Evolutionary conservation across 2,888 invertebrate species (phyloP).

Genomic region (Pyrrhia umbra): DNA sequence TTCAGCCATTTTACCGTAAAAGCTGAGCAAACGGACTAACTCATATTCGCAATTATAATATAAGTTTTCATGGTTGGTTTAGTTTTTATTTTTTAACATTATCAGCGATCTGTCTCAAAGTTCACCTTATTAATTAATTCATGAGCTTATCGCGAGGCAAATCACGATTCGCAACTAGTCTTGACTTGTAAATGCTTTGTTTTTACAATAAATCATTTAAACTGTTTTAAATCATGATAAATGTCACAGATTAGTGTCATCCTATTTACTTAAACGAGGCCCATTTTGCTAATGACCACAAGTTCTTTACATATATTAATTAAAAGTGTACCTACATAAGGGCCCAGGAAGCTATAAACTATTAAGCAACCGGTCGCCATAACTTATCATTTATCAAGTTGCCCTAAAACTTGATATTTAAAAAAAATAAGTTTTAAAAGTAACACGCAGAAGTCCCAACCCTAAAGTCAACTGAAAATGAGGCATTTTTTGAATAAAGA

Average conservation of each 20-base stretch:
- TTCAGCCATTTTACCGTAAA: too few relatives aligned
- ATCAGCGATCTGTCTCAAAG: background rate
- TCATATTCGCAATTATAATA: too few relatives aligned
- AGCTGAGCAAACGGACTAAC: too few relatives aligned
- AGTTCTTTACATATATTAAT: slow-evolving; percentile 4
- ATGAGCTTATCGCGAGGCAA: background rate
- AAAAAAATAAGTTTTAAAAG: too few relatives aligned
- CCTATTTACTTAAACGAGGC: slow-evolving; percentile 4
- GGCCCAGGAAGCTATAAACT: slow-evolving; percentile 34
- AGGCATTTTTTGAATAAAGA: too few relatives aligned
- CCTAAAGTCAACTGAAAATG: too few relatives aligned
- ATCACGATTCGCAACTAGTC: background rate
- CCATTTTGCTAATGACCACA: background rate
- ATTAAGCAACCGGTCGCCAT: slow-evolving; percentile 31
- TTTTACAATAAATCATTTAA: background rate
- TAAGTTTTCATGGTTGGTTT: too few relatives aligned
- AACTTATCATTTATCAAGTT: slow-evolving; percentile 3
- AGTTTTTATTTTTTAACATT: too few relatives aligned
- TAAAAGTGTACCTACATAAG: slow-evolving; percentile 6
- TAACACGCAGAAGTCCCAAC: too few relatives aligned
- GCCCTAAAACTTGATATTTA: slow-evolving; percentile 2
- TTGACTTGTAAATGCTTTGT: background rate
- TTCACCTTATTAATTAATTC: background rate
- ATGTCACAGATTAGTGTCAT: background rate
- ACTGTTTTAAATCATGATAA: background rate